Conservation (phyloP, 2,113 vertebrate species). For the Peromyscus maniculatus region DNA sequence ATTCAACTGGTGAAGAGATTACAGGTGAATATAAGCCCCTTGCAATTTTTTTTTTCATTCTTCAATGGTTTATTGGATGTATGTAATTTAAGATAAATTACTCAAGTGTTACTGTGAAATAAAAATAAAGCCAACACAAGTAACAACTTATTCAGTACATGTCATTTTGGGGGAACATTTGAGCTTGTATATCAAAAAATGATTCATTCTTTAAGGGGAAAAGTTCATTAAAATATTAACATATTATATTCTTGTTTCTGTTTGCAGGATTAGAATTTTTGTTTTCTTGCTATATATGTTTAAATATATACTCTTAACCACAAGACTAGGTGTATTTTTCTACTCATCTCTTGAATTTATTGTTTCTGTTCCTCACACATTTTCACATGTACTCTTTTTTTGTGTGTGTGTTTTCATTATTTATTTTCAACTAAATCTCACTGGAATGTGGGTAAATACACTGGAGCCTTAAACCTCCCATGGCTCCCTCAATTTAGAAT, state of each 20-base stretch:
- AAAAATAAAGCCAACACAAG: neutral
- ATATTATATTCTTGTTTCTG: rapidly evolving
- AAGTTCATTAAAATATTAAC: neutral
- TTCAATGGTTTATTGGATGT: neutral
- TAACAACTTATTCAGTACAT: neutral
- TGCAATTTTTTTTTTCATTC: neutral
- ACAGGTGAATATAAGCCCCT: neutral
- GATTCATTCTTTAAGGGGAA: neutral
- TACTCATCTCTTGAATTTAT: neutral
- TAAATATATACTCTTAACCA: neutral
- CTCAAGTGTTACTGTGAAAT: neutral
- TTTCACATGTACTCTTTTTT: neutral
- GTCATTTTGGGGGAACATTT: neutral
- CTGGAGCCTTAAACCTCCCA: neutral
- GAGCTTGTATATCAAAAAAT: neutral
- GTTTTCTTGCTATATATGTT: neutral
- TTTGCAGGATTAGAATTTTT: neutral
- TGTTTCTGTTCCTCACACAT: neutral
- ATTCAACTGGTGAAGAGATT: neutral
- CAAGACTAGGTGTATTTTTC: neutral
- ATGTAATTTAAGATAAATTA: neutral
- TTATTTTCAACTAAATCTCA: neutral
- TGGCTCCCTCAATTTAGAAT: neutral
- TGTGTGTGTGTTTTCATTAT: neutral
- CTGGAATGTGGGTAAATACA: neutral